These are phyloP conservation scores for Cercocebus atys DNA, from an alignment of 2,113 vertebrate genomes.

Conservation along the genomic window DNA sequence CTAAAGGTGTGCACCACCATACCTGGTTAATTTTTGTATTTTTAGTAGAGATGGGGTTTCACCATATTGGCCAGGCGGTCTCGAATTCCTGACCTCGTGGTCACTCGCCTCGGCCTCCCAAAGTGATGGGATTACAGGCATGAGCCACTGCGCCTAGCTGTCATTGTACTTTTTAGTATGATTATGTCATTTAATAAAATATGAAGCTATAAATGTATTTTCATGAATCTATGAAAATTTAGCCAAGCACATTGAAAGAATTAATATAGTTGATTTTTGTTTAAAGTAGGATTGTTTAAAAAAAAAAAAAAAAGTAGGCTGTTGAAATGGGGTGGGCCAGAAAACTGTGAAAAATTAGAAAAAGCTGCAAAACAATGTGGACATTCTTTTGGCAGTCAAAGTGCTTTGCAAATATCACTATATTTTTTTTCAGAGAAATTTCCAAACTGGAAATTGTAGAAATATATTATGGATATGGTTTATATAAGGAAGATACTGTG, in stretches of 20 bases:
- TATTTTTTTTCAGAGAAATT: neutral
- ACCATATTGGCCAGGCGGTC: too few relatives aligned
- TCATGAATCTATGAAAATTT: neutral
- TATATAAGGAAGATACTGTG: neutral
- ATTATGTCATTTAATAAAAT: neutral
- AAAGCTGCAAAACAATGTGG: constrained; percentile 16
- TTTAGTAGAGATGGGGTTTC: too few relatives aligned
- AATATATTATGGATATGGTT: neutral
- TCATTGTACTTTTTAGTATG: neutral
- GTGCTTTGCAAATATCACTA: constrained; percentile 7
- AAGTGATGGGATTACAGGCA: too few relatives aligned
- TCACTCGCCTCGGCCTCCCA: too few relatives aligned
- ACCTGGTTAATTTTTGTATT: too few relatives aligned
- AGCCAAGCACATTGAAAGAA: neutral
- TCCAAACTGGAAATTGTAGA: constrained; percentile 19
- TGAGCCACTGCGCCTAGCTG: too few relatives aligned
- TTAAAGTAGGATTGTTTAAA: too few relatives aligned
- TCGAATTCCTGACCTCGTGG: too few relatives aligned
- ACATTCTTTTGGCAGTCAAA: constrained; percentile 24
- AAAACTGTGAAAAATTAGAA: neutral
- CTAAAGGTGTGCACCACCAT: too few relatives aligned
- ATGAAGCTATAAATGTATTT: neutral
- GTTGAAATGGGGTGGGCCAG: neutral
- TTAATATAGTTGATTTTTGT: neutral
- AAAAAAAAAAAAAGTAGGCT: neutral